Evolutionary conservation across 2,113 vertebrate genomes (phyloP).

Genomic region (Psilopogon haemacephalus): DNA sequence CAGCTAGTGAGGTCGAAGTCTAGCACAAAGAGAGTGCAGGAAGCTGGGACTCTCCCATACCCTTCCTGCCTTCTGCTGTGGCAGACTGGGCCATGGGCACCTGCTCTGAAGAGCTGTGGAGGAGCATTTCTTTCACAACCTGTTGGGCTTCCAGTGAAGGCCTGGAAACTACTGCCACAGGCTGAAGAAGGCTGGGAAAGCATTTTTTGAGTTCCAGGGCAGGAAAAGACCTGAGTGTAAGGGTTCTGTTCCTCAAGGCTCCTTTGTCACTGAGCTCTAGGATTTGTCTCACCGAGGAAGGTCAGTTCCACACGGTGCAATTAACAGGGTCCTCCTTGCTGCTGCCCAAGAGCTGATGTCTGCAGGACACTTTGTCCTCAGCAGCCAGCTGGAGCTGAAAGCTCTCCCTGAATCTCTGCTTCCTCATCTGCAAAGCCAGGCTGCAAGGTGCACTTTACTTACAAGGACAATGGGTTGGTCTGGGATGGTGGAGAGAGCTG

Average conservation of each 20-base stretch:
- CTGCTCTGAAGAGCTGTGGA: neutral
- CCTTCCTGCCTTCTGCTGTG: neutral
- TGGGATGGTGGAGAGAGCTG: neutral
- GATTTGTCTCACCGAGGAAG: neutral
- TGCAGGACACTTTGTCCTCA: neutral
- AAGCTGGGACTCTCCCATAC: neutral
- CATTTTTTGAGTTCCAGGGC: neutral
- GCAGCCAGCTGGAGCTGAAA: neutral
- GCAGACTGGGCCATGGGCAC: neutral
- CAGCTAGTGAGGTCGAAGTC: neutral
- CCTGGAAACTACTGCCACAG: neutral
- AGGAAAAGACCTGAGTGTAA: neutral
- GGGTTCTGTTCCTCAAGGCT: neutral
- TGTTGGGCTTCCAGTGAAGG: neutral
- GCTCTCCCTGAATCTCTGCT: neutral
- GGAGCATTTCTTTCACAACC: neutral
- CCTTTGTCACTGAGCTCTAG: neutral
- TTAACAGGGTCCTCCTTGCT: neutral
- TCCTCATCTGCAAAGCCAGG: neutral
- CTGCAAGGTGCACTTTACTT: neutral
- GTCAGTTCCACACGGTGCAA: neutral
- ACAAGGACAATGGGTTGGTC: constrained; percentile 21
- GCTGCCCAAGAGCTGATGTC: neutral
- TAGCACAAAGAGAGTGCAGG: neutral
- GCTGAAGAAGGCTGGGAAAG: neutral